These are phyloP conservation scores for Characodon lateralis DNA, from an alignment of 2,797 vertebrate species.

Conservation along the genomic window DNA sequence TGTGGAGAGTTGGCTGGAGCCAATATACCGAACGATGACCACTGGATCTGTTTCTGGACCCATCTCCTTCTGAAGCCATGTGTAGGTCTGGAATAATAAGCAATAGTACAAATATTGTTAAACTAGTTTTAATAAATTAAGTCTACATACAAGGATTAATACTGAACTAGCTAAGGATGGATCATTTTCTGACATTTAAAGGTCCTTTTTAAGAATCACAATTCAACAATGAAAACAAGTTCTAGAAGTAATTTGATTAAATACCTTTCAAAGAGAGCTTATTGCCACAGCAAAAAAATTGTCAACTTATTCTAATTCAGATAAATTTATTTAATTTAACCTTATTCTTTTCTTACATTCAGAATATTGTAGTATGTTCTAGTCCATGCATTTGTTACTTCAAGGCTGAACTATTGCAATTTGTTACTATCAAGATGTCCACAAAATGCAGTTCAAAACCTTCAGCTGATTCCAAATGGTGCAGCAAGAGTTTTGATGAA, in stretches of 20 bases:
- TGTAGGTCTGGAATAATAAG: conserved; percentile 85
- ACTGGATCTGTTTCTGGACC: conserved; percentile 96
- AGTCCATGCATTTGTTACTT: no score
- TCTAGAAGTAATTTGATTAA: neutral
- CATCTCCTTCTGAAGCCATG: conserved; percentile 94
- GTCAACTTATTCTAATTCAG: neutral
- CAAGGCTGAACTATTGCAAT: no score
- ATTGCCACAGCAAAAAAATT: neutral
- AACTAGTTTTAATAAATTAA: neutral
- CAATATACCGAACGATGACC: conserved; percentile 92
- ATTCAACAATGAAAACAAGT: neutral
- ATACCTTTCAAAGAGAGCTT: neutral
- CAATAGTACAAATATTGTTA: neutral
- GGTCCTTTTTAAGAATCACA: neutral
- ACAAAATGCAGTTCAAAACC: no score
- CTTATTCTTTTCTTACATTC: conserved; percentile 13
- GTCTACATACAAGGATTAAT: neutral
- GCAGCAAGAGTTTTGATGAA: no score
- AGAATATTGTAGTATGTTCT: conserved; percentile 12
- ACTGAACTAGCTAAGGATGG: neutral
- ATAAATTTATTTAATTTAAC: conserved; percentile 7
- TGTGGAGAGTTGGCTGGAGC: conserved; percentile 89
- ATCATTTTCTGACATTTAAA: neutral
- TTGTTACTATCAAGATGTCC: no score
- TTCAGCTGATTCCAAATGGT: no score